Evolutionary conservation across 2,888 invertebrate genomes (phyloP), one percentile per base, ranked within the genome.

Genomic region (Pycnomerus fuliginosus): DNA sequence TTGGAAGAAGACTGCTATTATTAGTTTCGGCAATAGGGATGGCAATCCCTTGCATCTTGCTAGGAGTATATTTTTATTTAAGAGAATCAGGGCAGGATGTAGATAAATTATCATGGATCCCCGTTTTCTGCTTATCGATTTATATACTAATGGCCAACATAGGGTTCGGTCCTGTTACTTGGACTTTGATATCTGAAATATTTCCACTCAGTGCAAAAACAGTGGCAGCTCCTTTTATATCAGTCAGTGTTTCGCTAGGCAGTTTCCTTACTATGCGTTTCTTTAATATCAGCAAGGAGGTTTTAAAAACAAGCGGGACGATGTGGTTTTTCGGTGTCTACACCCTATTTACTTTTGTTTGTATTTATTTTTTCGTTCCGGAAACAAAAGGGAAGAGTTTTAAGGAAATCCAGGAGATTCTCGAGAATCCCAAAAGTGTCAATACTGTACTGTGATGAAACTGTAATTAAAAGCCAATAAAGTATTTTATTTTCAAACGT

Each of bases 341-440:
- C 32, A 60, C 55, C 38, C 27, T 55, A 3, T 10, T 51, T 5
- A 53, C 50, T 0, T 33, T 52, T 11, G 29, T 59, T 28, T 62
- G 60, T 45, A 52, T 56, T 24, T 39, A 52, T 16, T 51, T 55
- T 36, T 45, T 56, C 7, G 51, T 63, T 25, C 60, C 60, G n/a
- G 60, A 93, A 74, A 94, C 94, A 0, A 92, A 90, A 71, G 92
- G 92, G 10, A 85, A 88, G 73, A 86, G 85, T 58, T 78, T 93
- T 56, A 83, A 85, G 61, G 83, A 94, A 72, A 93, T 94, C 48
- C 87, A 88, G 70, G 77, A 31, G n/a, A 56, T 58, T 33, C 48
- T 61, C n/a, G n/a, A n/a, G n/a, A n/a, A n/a, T n/a, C n/a, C n/a
- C n/a, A n/a, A n/a, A n/a, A n/a, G n/a, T n/a, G n/a, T n/a, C n/a